Base-by-base conservation (phyloP, 2,113 vertebrate genomes). In the Laticauda laticaudata region DNA sequence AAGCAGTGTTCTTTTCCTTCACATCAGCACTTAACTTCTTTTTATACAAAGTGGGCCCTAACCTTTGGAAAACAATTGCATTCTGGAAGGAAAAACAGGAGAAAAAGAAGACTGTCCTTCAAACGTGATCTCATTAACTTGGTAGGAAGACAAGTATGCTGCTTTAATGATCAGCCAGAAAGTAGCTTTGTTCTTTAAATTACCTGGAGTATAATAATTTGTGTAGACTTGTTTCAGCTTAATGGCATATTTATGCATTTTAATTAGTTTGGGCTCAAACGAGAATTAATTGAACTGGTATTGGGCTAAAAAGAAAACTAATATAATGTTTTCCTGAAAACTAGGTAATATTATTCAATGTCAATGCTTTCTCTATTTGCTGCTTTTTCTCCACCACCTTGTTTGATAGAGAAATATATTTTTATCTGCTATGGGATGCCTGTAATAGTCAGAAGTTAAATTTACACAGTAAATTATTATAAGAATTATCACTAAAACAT, bases 61-160 rank as follows among this genome's bases (percentile, higher is more conserved):
- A 59, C 81, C 56, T 45, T n/a, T 86, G 55, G 45, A 87, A 93
- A 93, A 18, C 9, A 90, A 23, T 23, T 87, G 45, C 24, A 61
- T 87, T 24, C 90, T 90, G 24, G 92, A 53, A 92, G 34, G n/a
- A 5, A 29, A 14, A 23, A 55, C 15, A 69, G 57, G 9, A 69
- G 48, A 51, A 54, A 92, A 92, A 39, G 87, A 18, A 90, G 29
- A 29, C 89, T 93, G 89, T 90, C 89, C 89, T 93, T 87, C 92
- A 90, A 93, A 54, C 1, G 11, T 43, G 56, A 54, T 87, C 64
- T 87, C 23, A 90, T 90, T 87, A 69, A 43, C 57, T 93, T 45
- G 64, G n/a, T 93, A 90, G 59, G 45, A 48, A 89, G 12, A 86
- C 11, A 89, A 86, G 23, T 10, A 45, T 90, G 57, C 2, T 59